phyloP scores from a whole-genome alignment of 2,888 invertebrate species.

The Machimus atricapillus region DNA sequence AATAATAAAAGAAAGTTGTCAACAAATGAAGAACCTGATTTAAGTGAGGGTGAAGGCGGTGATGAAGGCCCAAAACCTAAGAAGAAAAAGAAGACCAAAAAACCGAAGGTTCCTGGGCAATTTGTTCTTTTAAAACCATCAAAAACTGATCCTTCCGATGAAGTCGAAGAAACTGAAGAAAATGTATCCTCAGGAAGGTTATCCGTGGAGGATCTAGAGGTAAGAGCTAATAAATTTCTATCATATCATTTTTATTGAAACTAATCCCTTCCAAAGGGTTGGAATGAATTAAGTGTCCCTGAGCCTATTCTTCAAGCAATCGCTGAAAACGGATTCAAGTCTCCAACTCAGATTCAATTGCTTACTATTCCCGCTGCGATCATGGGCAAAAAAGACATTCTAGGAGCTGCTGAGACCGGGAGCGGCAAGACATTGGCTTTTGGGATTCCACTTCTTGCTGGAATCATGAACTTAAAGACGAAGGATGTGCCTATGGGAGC shows the following conservation, averaged over 20 bases:
- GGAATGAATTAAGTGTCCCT: conserved; percentile 73
- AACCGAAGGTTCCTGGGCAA: conserved; percentile 43
- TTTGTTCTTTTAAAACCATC: conserved; percentile 56
- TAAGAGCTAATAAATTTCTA: conserved; percentile 45
- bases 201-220: conserved; percentile 50
- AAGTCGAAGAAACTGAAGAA: conserved; percentile 48
- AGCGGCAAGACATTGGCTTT: conserved; percentile 99
- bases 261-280: conserved; percentile 60
- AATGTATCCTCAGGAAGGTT: background rate
- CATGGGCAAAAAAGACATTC: conserved; percentile 84
- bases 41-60: conserved; percentile 40
- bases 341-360: conserved; percentile 90
- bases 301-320: conserved; percentile 75
- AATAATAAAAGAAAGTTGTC: background rate
- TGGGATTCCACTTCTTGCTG: conserved; percentile 89
- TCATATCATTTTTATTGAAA: background rate
- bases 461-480: conserved; percentile 77
- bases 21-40: conserved; percentile 47
- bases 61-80: conserved; percentile 39
- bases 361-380: conserved; percentile 83
- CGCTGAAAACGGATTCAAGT: conserved; percentile 75
- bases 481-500: conserved; percentile 58
- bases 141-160: conserved; percentile 46
- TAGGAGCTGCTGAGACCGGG: conserved; percentile 99
- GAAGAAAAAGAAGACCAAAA: conserved; percentile 47